These are phyloP conservation scores for Palythoa heliodiscus DNA, from an alignment of 92 coral and sea anemone species.

Conservation along the genomic window DNA sequence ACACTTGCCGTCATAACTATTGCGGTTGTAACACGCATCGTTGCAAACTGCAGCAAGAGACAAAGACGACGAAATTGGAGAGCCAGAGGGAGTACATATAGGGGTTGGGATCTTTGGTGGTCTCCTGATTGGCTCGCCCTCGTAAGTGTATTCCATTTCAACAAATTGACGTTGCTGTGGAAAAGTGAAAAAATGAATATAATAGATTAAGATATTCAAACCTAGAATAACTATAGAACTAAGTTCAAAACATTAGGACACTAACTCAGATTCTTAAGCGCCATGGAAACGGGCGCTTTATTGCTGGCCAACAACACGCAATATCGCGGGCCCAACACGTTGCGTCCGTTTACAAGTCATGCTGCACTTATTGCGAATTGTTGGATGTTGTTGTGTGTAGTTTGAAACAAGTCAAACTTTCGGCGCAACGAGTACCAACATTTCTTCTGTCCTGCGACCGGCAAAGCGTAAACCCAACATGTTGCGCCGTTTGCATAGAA, in stretches of 20 bases:
- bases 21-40: constrained; percentile 86
- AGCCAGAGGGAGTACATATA: constrained; percentile 97
- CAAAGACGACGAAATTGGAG: constrained; percentile 90
- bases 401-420: too few species aligned
- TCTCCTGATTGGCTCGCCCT: constrained; percentile 85
- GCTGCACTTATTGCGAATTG: too few species aligned
- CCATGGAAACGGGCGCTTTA: too few species aligned
- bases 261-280: background rate
- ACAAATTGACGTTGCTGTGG: constrained; percentile 91
- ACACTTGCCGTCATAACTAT: constrained; percentile 85
- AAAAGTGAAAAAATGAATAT: background rate
- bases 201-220: background rate
- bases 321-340: too few species aligned
- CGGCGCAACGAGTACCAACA: too few species aligned
- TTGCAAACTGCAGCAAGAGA: constrained; percentile 89
- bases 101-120: constrained; percentile 77
- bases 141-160: constrained; percentile 95
- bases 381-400: too few species aligned
- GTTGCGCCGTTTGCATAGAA: too few species aligned
- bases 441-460: too few species aligned
- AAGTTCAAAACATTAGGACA: background rate
- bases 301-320: too few species aligned
- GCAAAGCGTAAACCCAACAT: too few species aligned
- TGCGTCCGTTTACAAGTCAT: too few species aligned
- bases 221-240: background rate